Percentiles rank a stretch among this genome's conserved stretches.
Evolutionary conservation across 2,797 vertebrate genomes (phyloP).

Genomic region (Falco cherrug): DNA sequence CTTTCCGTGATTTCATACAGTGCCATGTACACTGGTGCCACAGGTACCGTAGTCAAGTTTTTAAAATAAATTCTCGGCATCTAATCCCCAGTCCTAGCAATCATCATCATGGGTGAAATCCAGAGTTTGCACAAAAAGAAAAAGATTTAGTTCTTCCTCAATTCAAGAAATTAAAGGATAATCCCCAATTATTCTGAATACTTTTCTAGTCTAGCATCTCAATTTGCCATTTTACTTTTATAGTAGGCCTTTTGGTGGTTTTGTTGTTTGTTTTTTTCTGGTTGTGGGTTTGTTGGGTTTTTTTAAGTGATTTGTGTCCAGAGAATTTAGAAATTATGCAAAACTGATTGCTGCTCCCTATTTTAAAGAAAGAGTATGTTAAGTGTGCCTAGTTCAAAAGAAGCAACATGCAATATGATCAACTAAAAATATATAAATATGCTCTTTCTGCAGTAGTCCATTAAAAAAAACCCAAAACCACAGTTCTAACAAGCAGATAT

Average conservation of each 20-base stretch:
- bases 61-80: background rate
- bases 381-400: background rate
- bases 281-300: background rate
- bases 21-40: rapidly evolving
- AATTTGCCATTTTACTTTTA: slow-evolving; percentile 3
- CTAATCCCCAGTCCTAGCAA: slow-evolving; percentile 12
- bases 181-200: slow-evolving; percentile 47
- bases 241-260: background rate
- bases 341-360: background rate
- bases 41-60: background rate
- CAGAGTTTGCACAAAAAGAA: background rate
- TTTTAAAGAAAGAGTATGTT: background rate
- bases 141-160: background rate
- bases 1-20: rapidly evolving
- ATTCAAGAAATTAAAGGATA: slow-evolving; percentile 53
- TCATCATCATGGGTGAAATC: background rate
- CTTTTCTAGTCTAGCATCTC: background rate
- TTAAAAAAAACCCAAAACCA: background rate
- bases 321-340: background rate
- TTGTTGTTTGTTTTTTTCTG: background rate
- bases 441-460: background rate
- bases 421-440: background rate
- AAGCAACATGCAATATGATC: background rate
- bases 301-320: background rate
- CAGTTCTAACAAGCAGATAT: background rate